These are phyloP conservation scores for Pelodytes ibericus DNA, from an alignment of 2,797 vertebrate species.

Conservation along the genomic window DNA sequence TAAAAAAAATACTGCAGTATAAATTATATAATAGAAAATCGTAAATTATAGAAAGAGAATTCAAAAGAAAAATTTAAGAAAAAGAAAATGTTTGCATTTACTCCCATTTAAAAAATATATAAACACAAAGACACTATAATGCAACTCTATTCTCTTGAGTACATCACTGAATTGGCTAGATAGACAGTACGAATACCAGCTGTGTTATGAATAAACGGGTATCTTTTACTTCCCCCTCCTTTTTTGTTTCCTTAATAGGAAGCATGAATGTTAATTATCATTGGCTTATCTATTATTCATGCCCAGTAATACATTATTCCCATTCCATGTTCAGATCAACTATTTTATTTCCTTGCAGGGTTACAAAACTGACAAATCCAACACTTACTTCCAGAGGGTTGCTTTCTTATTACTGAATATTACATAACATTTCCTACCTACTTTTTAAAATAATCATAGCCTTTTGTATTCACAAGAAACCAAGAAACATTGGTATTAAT, in stretches of 20 bases:
- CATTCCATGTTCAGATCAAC: constrained; percentile 8
- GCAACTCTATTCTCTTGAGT: no score
- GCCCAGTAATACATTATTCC: constrained; percentile 22
- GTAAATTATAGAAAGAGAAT: no score
- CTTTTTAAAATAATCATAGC: neutral
- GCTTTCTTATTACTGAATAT: neutral
- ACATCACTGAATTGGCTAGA: no score
- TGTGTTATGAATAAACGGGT: constrained; percentile 17
- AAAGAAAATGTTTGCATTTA: no score
- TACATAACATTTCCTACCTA: neutral
- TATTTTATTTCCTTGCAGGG: constrained; percentile 13
- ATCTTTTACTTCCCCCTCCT: constrained; percentile 11
- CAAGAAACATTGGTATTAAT: no score
- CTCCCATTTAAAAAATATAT: no score
- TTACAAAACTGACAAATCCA: neutral
- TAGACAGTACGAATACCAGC: constrained; percentile 27
- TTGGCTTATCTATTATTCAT: constrained; percentile 35
- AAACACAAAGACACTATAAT: no score
- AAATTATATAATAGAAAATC: no score
- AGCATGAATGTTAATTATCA: constrained; percentile 36
- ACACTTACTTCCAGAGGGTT: neutral
- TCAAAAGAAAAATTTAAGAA: no score
- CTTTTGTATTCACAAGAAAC: neutral
- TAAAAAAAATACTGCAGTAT: no score
- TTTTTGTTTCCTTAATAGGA: constrained; percentile 29